Conservation (phyloP, 2,797 vertebrate genomes). For the Danio jaintianensis region DNA sequence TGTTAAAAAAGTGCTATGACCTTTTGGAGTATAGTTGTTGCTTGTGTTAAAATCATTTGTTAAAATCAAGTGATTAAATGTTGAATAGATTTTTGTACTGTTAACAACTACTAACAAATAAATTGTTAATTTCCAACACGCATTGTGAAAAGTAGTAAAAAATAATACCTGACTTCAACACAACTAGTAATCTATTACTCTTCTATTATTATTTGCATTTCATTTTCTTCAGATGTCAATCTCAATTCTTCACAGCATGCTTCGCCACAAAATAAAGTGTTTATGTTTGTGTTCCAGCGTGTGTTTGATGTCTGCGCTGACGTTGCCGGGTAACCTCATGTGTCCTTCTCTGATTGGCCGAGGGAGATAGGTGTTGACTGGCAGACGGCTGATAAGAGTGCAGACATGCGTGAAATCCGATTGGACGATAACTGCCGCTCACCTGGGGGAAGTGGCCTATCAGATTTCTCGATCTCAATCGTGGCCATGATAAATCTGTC, state of each 20-base stretch:
- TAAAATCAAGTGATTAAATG: neutral
- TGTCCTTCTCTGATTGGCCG: conserved; percentile 45
- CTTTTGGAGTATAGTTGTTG: neutral
- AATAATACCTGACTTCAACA: neutral
- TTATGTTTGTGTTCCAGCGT: neutral
- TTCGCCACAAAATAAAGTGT: conserved; percentile 56
- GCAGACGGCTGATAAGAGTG: conserved; percentile 69
- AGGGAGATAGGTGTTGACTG: conserved; percentile 56
- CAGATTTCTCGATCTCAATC: conserved; percentile 71
- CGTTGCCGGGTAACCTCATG: conserved; percentile 26
- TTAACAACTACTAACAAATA: too few species aligned
- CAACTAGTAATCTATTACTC: neutral
- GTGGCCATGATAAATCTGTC: conserved; percentile 73
- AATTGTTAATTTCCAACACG: neutral
- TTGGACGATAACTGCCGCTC: conserved; percentile 71
- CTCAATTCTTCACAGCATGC: neutral
- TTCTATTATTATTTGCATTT: too few species aligned
- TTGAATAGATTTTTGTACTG: neutral
- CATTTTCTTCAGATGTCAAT: neutral
- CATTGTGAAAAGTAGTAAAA: neutral
- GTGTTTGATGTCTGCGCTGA: conserved; percentile 58
- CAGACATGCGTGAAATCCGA: conserved; percentile 77
- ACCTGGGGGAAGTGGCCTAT: conserved; percentile 71
- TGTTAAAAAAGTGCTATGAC: too few species aligned
- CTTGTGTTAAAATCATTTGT: neutral